Evolutionary conservation across 2,113 vertebrate species (phyloP).

Genomic region (Burhinus bistriatus): DNA sequence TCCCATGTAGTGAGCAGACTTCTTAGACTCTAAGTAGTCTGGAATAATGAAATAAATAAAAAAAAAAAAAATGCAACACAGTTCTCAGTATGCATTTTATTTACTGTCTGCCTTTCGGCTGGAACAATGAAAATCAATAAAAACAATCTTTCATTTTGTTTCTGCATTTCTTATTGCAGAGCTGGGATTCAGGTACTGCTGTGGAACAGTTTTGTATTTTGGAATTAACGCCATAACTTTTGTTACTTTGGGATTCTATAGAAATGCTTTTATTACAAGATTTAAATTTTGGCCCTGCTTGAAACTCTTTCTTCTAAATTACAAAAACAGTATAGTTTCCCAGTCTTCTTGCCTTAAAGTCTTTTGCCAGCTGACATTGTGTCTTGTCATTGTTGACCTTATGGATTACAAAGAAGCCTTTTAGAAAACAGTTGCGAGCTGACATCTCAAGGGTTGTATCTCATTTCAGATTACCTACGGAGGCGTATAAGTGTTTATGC

Average conservation of each 20-base stretch:
- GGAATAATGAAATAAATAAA: neutral
- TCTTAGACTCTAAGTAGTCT: neutral
- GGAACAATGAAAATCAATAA: neutral
- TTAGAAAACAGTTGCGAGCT: neutral
- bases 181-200: neutral
- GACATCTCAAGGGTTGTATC: neutral
- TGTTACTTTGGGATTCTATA: neutral
- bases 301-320: neutral
- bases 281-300: neutral
- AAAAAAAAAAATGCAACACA: neutral
- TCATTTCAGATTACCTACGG: neutral
- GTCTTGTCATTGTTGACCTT: neutral
- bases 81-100: neutral
- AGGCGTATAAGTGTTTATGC: neutral
- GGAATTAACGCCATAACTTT: neutral
- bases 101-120: neutral
- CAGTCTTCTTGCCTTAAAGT: neutral
- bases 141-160: neutral
- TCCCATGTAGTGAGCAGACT: neutral
- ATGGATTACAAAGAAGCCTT: neutral
- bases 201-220: neutral
- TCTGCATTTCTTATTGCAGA: neutral
- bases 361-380: neutral
- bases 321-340: neutral
- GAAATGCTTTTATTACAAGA: neutral